These are phyloP conservation scores for Protodeltote pygarga DNA, from an alignment of 2,888 invertebrate genomes.

Conservation along the genomic window DNA sequence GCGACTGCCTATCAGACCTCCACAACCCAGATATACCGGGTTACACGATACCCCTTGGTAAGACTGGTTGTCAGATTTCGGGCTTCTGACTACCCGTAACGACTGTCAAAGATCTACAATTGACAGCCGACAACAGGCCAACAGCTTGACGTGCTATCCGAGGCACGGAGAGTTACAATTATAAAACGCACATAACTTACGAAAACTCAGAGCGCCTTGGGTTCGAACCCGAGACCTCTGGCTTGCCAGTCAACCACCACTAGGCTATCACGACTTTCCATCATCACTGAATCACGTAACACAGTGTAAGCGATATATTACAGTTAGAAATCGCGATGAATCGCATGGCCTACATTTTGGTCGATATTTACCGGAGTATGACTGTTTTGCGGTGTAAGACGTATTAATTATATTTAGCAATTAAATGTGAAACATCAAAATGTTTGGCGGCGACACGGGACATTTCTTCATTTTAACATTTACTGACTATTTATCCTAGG, in stretches of 20 bases:
- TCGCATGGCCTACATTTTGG: conserved; percentile 52
- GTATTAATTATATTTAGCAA: conserved; percentile 83
- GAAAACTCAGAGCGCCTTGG: too few species aligned
- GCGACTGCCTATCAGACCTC: too few species aligned
- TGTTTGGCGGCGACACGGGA: conserved; percentile 75
- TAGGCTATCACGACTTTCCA: neutral
- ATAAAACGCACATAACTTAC: too few species aligned
- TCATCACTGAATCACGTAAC: neutral
- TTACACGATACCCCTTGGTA: too few species aligned
- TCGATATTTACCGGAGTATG: conserved; percentile 65
- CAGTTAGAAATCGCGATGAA: conserved; percentile 26
- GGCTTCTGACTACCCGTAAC: too few species aligned
- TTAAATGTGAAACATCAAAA: conserved; percentile 78
- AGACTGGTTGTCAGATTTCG: too few species aligned
- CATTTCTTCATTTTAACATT: conserved; percentile 75
- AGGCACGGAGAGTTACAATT: too few species aligned
- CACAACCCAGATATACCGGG: too few species aligned
- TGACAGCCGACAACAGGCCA: too few species aligned
- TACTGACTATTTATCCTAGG: conserved; percentile 68
- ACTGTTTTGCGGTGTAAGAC: conserved; percentile 63
- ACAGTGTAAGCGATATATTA: conserved; percentile 17
- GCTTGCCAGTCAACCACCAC: neutral
- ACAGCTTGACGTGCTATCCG: too few species aligned
- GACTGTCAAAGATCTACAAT: too few species aligned
- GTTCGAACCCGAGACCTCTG: too few species aligned